phyloP scores from a whole-genome alignment of 1,140 invertebrate genomes.

The Streblospio benedicti region DNA sequence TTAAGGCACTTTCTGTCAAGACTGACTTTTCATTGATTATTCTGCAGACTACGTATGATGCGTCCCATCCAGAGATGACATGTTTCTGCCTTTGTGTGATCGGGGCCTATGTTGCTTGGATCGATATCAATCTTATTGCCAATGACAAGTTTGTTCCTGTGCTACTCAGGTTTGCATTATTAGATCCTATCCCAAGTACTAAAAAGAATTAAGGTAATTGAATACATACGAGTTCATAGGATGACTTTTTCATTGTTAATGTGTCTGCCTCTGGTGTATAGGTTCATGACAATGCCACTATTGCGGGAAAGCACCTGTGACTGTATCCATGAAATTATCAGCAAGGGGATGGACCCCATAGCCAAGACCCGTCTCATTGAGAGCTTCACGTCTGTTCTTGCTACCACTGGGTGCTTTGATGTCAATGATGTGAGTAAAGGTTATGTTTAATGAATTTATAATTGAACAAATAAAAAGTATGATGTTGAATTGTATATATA shows the following conservation, averaged over 20 bases:
- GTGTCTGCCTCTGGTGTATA: no score
- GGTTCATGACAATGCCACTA: conserved; percentile 17
- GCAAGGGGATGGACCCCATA: conserved; percentile 56
- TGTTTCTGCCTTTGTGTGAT: conserved; percentile 53
- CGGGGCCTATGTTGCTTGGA: conserved; percentile 55
- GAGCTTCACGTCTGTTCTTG: conserved; percentile 50
- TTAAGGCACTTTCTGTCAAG: no score
- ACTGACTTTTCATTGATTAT: no score
- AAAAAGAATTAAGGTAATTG: no score
- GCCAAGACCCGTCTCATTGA: conserved; percentile 54
- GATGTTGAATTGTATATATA: no score
- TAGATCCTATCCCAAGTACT: no score
- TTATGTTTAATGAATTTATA: neutral
- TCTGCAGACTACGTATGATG: conserved; percentile 3
- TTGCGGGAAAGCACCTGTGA: conserved; percentile 52
- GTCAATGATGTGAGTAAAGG: conserved; percentile 33
- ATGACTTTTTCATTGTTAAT: no score
- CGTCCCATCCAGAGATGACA: conserved; percentile 16
- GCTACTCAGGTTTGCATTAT: conserved; percentile 45
- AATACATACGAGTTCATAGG: no score
- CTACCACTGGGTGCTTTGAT: conserved; percentile 44
- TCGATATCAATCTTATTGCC: conserved; percentile 55
- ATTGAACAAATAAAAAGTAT: no score
- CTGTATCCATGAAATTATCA: conserved; percentile 53
- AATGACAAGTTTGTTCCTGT: conserved; percentile 54